Evolutionary conservation across 2,113 vertebrate genomes (phyloP), one percentile per base, ranked within the genome.

Genomic region (Pleuronectes platessa): DNA sequence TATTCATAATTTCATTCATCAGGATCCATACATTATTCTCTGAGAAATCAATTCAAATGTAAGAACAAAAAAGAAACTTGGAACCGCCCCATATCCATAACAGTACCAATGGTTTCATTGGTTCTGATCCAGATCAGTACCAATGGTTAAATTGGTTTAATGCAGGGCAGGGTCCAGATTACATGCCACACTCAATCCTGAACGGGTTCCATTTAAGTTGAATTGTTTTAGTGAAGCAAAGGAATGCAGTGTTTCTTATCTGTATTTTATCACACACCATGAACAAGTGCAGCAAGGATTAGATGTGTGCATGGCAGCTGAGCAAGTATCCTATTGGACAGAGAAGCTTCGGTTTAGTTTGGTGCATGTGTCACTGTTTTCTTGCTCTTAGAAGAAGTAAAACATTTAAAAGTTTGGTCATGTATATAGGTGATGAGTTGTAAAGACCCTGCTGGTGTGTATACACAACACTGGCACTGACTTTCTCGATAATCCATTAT

Each of bases 401-500:
- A 1, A 31, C 6, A 31, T 31, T 31, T 31, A 7, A 31, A 31
- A 31, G 31, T 31, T 31, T 31, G 31, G 31, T 31, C 31, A 31
- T 31, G 31, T 7, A 77, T 76, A 27, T 14, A 51, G 55, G 49
- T 35, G 64, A 72, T 74, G 31, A 69, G 42, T 51, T 74, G 60
- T 79, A 53, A 81, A 79, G 35, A 69, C 49, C 0, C 10, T 24
- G 23, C 26, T 13, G 67, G 45, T 71, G 78, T 66, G 78, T 82
- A 27, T 85, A 56, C 71, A 74, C 40, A 55, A 31, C 74, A 76
- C 63, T 73, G 24, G 55, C 35, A 51, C 69, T 31, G 76, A 80
- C 65, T 81, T 71, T 70, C 61, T 72, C 35, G 0, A 63, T 71
- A 35, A 72, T 89, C 14, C 84, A 93, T 89, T 85, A 86, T 90